Conservation (phyloP, 1,140 invertebrate genomes). For the Doryteuthis pealeii region DNA sequence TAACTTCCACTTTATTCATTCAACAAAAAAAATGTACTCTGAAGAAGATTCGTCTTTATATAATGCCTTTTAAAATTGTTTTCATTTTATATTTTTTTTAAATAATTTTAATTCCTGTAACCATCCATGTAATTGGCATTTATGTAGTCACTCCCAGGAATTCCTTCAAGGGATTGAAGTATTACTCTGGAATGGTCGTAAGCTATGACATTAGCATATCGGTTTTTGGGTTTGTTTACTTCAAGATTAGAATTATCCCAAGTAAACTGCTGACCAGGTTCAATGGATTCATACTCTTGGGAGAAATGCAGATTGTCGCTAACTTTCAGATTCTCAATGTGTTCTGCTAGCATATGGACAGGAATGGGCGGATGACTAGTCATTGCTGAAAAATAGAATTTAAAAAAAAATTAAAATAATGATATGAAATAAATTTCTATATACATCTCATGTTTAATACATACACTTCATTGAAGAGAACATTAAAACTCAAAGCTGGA, state of each 20-base stretch:
- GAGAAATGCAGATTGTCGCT: slow-evolving; percentile 96
- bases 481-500: too few relatives aligned
- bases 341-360: slow-evolving; percentile 87
- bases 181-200: slow-evolving; percentile 99
- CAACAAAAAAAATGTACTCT: too few relatives aligned
- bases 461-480: too few relatives aligned
- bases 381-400: slow-evolving; percentile 44
- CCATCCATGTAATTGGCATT: slow-evolving; percentile 78
- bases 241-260: slow-evolving; percentile 99
- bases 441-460: too few relatives aligned
- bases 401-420: too few relatives aligned
- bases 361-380: slow-evolving; percentile 92
- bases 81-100: too few relatives aligned
- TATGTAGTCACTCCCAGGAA: slow-evolving; percentile 82
- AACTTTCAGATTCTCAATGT: slow-evolving; percentile 92
- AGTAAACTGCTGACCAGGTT: slow-evolving; percentile 98
- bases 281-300: slow-evolving; percentile 76
- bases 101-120: slow-evolving; percentile 59
- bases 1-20: too few relatives aligned
- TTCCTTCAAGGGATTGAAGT: slow-evolving; percentile 69
- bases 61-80: too few relatives aligned
- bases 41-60: too few relatives aligned
- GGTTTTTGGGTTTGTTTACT: slow-evolving; percentile 97
- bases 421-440: too few relatives aligned
- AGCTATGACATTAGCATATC: slow-evolving; percentile 99